phyloP scores from a whole-genome alignment of 2,888 invertebrate species.

The Aphrophora alni region DNA sequence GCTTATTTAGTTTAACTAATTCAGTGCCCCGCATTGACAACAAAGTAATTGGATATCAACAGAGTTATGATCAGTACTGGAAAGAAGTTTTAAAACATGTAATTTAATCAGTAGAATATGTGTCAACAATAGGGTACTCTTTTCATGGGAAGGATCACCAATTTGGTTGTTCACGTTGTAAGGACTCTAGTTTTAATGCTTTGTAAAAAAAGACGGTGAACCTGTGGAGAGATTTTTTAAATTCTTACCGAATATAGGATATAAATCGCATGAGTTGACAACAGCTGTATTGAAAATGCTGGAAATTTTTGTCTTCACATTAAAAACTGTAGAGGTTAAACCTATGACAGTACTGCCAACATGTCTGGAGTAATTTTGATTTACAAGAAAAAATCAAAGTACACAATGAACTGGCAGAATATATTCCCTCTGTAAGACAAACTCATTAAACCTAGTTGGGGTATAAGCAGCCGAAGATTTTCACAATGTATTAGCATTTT shows the following conservation, averaged over 20 bases:
- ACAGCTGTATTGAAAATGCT: conserved; percentile 14
- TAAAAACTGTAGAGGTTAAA: conserved; percentile 24
- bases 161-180: neutral
- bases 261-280: conserved; percentile 19
- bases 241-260: conserved; percentile 18
- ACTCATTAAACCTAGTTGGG: neutral
- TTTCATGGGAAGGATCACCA: neutral
- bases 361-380: conserved; percentile 1
- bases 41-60: neutral
- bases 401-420: neutral
- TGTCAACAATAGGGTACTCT: conserved; percentile 6
- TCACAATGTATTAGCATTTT: neutral
- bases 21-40: neutral
- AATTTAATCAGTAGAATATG: conserved; percentile 1
- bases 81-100: conserved; percentile 7
- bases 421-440: neutral
- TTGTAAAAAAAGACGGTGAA: neutral
- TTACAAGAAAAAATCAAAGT: neutral
- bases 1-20: conserved; percentile 9
- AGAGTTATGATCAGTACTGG: conserved; percentile 11
- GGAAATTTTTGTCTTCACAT: conserved; percentile 17
- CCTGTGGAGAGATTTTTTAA: conserved; percentile 22
- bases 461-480: neutral
- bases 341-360: conserved; percentile 13
- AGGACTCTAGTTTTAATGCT: conserved; percentile 12